These are phyloP conservation scores for Dendrocincla tyrannina DNA, from an alignment of 2,797 vertebrate species.

Conservation along the genomic window DNA sequence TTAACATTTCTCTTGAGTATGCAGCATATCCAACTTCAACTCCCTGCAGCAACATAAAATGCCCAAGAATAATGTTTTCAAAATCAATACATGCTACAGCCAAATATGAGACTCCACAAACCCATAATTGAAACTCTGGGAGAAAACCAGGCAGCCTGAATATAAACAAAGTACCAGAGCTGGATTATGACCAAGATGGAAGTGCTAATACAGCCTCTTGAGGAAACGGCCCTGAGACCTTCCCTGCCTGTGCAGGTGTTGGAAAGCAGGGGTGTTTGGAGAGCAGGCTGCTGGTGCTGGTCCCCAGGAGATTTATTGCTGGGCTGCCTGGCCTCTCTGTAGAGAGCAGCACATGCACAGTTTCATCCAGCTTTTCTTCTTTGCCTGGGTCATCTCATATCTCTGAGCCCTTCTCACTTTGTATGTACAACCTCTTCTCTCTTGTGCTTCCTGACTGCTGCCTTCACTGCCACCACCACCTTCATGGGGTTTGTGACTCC, in stretches of 20 bases:
- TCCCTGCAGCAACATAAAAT: constrained; percentile 49
- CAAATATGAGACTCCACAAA: constrained; percentile 5
- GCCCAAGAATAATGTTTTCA: constrained; percentile 47
- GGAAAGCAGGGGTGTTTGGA: not conserved
- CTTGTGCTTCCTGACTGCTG: not conserved
- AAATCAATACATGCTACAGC: constrained; percentile 44
- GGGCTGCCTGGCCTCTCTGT: not conserved
- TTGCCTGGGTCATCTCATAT: not conserved
- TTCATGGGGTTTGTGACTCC: not conserved
- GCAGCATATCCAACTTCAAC: not conserved
- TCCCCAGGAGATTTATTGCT: not conserved
- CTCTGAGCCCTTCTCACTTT: not conserved
- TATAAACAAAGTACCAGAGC: constrained; percentile 19
- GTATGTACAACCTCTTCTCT: not conserved
- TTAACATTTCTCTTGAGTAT: not conserved
- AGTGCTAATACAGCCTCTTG: not conserved
- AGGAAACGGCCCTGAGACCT: not conserved
- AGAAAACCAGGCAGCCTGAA: constrained; percentile 28
- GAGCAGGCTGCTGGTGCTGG: not conserved
- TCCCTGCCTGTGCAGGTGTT: not conserved
- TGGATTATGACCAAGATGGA: constrained; percentile 4
- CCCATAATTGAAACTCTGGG: constrained; percentile 35
- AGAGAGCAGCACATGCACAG: not conserved
- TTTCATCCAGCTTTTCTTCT: not conserved
- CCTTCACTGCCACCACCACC: not conserved